Percentiles rank a stretch among this genome's conserved stretches.
These are phyloP conservation scores for Drosophila dunni DNA, from an alignment of 1,140 invertebrate genomes.

Conservation along the genomic window DNA sequence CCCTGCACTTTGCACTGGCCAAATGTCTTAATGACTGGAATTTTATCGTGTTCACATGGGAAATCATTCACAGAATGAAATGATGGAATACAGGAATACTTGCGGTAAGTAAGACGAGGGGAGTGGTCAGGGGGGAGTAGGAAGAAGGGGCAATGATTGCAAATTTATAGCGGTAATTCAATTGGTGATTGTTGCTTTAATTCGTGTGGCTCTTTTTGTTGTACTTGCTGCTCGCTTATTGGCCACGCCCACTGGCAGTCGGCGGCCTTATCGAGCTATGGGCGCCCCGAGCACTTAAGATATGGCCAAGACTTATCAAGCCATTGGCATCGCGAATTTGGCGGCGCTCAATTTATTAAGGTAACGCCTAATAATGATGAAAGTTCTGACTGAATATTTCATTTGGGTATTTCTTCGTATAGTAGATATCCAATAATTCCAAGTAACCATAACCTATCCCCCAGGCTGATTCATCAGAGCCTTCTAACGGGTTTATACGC, in stretches of 20 bases:
- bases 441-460: constrained; percentile 49
- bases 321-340: constrained; percentile 35
- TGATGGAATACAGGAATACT: neutral
- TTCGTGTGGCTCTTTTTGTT: constrained; percentile 25
- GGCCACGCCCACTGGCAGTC: constrained; percentile 12
- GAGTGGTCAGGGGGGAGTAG: neutral
- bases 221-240: neutral
- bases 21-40: neutral
- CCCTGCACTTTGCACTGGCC: constrained; percentile 36
- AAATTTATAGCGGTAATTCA: constrained; percentile 40
- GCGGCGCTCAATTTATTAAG: constrained; percentile 18
- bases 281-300: constrained; percentile 42
- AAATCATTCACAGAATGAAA: constrained; percentile 39
- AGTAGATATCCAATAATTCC: constrained; percentile 2
- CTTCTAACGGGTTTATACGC: neutral
- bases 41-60: constrained; percentile 11
- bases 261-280: constrained; percentile 32
- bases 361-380: constrained; percentile 18
- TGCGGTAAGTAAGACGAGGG: neutral
- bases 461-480: constrained; percentile 3
- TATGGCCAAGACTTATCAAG: constrained; percentile 44
- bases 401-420: neutral
- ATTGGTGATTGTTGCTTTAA: constrained; percentile 37
- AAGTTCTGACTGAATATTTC: neutral
- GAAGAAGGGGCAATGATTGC: neutral